Base-by-base conservation (phyloP, 2,888 invertebrate species). In the Phrixothrix hirtus region DNA sequence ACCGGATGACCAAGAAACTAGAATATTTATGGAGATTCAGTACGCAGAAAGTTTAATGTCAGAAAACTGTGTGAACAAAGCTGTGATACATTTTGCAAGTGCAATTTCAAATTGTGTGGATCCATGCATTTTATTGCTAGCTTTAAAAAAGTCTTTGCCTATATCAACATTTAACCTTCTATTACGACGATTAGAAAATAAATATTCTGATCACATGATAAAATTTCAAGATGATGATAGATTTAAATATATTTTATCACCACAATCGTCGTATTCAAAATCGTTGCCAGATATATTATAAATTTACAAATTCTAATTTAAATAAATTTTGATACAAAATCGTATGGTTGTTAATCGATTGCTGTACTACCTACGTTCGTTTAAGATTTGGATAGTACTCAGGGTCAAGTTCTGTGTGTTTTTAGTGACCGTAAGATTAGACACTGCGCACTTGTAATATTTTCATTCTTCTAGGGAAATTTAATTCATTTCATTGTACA, bases 51-150 rank as follows among this genome's bases (percentile, higher is more conserved):
- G 54, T 10, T 41, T 64, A 41, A 64, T 66, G 66, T 16, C 36
- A 13, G 25, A 48, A 13, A 44, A 60, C 29, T 50, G 61, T 29
- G 30, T 58, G 26, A 61, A 62, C 1, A 61, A 61, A 16, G 66
- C 66, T 1, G 55, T 62, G 10, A 26, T 59, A 9, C 66, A 66
- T 52, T 66, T 66, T 48, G 66, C 63, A 0, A 62, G 60, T 38
- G 66, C 66, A 4, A 63, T 66, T 34, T 47, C 59, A 9, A 54
- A 60, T 4, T 64, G 66, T 37, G 60, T 60, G 1, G 61, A 66
- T 50, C 64, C 66, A 2, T 59, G 42, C 26, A 59, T 60, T 45
- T 50, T 66, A n/a, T 30, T 66, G 13, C 48, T 47, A 7, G 60
- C 61, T 29, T 41, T 66, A 11, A 60, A 57, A 35, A 34, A 54